Evolutionary conservation across 2,113 vertebrate species (phyloP).

Genomic region (Thalassoma bifasciatum): DNA sequence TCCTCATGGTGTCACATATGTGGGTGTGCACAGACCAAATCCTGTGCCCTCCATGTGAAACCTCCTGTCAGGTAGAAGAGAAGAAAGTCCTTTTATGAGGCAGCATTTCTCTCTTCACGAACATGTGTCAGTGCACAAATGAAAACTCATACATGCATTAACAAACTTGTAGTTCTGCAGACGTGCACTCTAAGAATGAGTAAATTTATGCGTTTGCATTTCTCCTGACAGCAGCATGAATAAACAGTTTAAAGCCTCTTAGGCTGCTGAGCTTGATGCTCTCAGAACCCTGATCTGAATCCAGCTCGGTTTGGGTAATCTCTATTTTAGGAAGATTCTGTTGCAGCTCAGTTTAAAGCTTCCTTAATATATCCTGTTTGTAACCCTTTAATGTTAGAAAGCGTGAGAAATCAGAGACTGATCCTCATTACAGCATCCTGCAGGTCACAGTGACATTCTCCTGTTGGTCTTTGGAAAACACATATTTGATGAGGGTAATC

Average conservation of each 20-base stretch:
- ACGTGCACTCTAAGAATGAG: background rate
- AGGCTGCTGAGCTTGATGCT: constrained; percentile 11
- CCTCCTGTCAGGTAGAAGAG: background rate
- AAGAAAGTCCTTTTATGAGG: background rate
- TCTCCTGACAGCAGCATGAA: constrained; percentile 23
- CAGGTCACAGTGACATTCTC: constrained; percentile 1
- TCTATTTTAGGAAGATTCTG: constrained; percentile 33
- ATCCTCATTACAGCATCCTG: constrained; percentile 2
- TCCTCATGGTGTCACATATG: background rate
- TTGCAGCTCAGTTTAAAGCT: constrained; percentile 5
- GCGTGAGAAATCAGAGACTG: constrained; percentile 1
- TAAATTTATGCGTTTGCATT: background rate
- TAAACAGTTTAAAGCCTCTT: constrained; percentile 25
- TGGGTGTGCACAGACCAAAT: background rate
- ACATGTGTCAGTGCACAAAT: background rate
- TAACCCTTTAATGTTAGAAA: constrained; percentile 1
- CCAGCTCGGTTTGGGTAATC: constrained; percentile 23
- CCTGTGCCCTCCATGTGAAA: background rate
- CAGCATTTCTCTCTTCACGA: background rate
- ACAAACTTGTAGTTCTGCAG: background rate
- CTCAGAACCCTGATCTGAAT: constrained; percentile 37
- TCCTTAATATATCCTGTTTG: constrained; percentile 10
- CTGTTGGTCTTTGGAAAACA: background rate
- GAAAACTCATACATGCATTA: background rate
- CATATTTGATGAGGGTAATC: background rate